A percentile compares a stretch with the other conserved stretches of the same genome.
phyloP scores from a whole-genome alignment of 2,888 invertebrate species.

The Saturnia pavonia region DNA sequence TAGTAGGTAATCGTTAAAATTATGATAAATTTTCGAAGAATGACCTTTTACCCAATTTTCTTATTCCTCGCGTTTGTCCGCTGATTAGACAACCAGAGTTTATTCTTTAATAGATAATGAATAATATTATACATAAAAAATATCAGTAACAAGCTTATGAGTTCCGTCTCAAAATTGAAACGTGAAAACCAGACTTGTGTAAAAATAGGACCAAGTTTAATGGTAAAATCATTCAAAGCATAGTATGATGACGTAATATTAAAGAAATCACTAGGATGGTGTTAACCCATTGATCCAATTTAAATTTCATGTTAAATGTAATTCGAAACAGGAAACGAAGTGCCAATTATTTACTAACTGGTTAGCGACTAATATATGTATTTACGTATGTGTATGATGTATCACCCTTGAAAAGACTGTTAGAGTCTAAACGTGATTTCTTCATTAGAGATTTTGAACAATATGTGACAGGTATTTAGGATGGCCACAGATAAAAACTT shows the following conservation, averaged over 20 bases:
- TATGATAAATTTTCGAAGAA: no score
- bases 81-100: no score
- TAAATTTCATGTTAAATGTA: neutral
- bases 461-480: slow-evolving; percentile 12
- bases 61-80: no score
- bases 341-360: slow-evolving; percentile 10
- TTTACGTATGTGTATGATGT: slow-evolving; percentile 2
- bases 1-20: no score
- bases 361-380: slow-evolving; percentile 1
- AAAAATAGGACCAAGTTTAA: neutral
- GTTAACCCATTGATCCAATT: neutral
- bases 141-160: no score
- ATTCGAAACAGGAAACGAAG: slow-evolving; percentile 18
- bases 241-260: neutral
- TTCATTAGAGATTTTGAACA: slow-evolving; percentile 17
- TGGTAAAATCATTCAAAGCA: neutral
- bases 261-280: neutral
- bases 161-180: no score
- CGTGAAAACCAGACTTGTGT: neutral
- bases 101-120: no score
- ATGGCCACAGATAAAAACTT: slow-evolving; percentile 42
- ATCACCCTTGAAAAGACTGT: slow-evolving; percentile 10
- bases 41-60: no score
- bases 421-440: slow-evolving; percentile 18
- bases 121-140: no score